phyloP scores from a whole-genome alignment of 2,888 invertebrate genomes.

The Acanthosepion esculentum region DNA sequence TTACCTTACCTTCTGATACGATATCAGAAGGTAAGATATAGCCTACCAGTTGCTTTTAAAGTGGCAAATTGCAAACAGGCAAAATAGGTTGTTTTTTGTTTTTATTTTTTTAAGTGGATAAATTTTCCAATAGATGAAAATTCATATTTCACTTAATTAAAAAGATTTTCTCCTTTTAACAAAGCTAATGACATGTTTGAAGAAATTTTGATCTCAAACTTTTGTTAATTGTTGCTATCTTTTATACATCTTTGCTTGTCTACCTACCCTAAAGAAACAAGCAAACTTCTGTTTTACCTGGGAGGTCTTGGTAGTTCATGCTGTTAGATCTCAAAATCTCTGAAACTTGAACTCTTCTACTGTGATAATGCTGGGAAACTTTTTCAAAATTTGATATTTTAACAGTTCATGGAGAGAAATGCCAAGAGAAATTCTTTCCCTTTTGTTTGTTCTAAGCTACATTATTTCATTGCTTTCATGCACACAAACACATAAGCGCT shows the following conservation, averaged over 20 bases:
- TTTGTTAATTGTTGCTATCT: not conserved
- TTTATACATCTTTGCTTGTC: not conserved
- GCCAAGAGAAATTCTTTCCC: not conserved
- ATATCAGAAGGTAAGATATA: too few relatives aligned
- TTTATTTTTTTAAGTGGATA: not conserved
- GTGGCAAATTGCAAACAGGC: not conserved
- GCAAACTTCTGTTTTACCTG: not conserved
- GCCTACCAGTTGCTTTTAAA: not conserved
- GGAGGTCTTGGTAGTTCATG: not conserved
- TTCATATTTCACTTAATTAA: not conserved
- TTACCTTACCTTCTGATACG: too few relatives aligned
- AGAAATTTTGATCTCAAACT: not conserved
- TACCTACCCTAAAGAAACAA: too few relatives aligned
- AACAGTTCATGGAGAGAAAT: not conserved
- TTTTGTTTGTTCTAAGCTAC: not conserved
- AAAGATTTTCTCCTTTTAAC: too few relatives aligned
- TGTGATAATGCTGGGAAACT: not conserved
- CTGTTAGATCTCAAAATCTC: slow-evolving; percentile 10
- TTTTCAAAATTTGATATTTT: slow-evolving; percentile 10
- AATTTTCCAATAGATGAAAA: not conserved
- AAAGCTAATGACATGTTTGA: too few relatives aligned
- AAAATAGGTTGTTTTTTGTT: not conserved
- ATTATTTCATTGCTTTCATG: not conserved
- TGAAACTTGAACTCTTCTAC: not conserved
- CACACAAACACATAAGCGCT: not conserved